Evolutionary conservation across 2,113 vertebrate species (phyloP).

Genomic region (Lontra canadensis): DNA sequence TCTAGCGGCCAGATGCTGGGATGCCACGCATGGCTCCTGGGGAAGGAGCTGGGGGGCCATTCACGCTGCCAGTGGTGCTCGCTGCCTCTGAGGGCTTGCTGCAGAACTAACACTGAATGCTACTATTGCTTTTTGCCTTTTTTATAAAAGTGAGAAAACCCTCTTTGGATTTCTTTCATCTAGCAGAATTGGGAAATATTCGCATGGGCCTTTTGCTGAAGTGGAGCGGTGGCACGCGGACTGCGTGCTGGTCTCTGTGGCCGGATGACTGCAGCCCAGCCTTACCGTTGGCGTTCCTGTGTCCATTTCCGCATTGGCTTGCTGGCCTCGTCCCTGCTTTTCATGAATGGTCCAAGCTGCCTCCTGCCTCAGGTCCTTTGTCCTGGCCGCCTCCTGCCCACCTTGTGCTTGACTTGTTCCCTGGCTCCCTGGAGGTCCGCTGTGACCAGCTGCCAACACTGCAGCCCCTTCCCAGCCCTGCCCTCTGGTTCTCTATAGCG

Average conservation of each 20-base stretch:
- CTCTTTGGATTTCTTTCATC: not conserved
- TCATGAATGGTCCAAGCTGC: not conserved
- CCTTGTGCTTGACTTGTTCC: not conserved
- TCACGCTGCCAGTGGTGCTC: fast-evolving
- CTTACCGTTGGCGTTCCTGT: not conserved
- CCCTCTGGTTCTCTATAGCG: not conserved
- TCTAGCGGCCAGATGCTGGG: not conserved
- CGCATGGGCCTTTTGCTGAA: not conserved
- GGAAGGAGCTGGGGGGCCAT: not conserved
- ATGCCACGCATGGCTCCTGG: not conserved
- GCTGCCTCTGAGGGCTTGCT: not conserved
- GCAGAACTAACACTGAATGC: not conserved
- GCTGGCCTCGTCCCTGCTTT: not conserved
- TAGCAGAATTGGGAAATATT: not conserved
- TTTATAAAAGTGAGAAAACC: not conserved
- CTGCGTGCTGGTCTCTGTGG: too few relatives aligned
- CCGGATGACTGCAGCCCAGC: not conserved
- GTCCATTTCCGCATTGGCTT: not conserved
- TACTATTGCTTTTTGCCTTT: not conserved
- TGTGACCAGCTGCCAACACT: not conserved
- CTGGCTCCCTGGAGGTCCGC: not conserved
- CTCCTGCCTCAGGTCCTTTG: not conserved
- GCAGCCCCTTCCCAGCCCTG: not conserved
- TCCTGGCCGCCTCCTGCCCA: not conserved
- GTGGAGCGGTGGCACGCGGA: fast-evolving